Evolutionary conservation across 2,888 invertebrate species (phyloP), one percentile per base, ranked within the genome.

Genomic region (Mesopsocus fuscifrons): DNA sequence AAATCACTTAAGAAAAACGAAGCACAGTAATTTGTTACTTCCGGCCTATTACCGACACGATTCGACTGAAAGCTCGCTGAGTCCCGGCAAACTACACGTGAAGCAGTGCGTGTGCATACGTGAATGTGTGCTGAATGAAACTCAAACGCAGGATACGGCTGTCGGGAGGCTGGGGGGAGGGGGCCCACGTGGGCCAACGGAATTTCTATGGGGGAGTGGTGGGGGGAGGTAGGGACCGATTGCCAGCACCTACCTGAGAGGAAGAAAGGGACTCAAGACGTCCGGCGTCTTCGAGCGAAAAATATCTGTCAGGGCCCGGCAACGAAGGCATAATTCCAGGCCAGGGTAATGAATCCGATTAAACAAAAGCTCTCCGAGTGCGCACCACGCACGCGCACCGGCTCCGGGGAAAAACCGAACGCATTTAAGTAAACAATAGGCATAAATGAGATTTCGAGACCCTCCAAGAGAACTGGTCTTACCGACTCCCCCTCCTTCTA

Each of bases 291-390:
- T 38, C 18, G 20, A 26, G 9, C 21, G 38, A 38, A 38, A 38
- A 38, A 38, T 38, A 38, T 38, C 38, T 38, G 38, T 38, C 38
- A 38, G 38, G 20, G 38, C 38, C 62, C 59, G 47, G 62, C 60
- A 62, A 62, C 62, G 64, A 63, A 62, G 63, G 64, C 64, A 64
- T 64, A 63, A 64, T 64, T 64, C 64, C 62, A 58, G 63, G 64
- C 63, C 63, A 63, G 61, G 64, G 66, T 67, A 67, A 67, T 66
- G 67, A 67, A 67, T 67, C 66, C 66, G 66, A 66, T 67, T 67
- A 67, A 65, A 65, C 54, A 53, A 55, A 62, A 51, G 55, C 38
- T 38, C 20, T 13, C 18, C 15, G 20, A 38, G 17, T 18, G 16
- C 17, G n/a, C 18, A 38, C 13, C 13, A 20, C 38, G 38, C 38